phyloP scores from a whole-genome alignment of 2,888 invertebrate genomes.

The Rotaria sp. region DNA sequence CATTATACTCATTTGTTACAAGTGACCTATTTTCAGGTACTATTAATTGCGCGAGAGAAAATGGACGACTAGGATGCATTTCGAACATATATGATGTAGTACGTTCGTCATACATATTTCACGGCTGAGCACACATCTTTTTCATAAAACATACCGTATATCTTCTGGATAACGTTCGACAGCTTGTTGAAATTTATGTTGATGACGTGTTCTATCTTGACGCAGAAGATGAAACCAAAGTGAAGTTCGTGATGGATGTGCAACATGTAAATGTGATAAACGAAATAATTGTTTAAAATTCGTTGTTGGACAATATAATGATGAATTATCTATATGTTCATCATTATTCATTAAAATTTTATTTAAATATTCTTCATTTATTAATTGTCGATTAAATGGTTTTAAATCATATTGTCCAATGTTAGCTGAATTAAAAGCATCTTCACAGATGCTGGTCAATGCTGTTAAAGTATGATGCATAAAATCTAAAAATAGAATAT shows the following conservation, averaged over 20 bases:
- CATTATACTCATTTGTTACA: too few species aligned
- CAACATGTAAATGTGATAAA: not conserved
- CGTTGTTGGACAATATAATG: not conserved
- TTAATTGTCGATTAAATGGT: not conserved
- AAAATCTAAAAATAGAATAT: not conserved
- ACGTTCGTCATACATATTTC: too few species aligned
- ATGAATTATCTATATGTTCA: not conserved
- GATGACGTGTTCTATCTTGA: not conserved
- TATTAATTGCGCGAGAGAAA: too few species aligned
- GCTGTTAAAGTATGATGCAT: not conserved
- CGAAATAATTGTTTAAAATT: constrained; percentile 11
- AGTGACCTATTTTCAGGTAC: too few species aligned
- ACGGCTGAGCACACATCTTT: too few species aligned
- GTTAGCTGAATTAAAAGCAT: not conserved
- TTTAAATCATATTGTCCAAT: not conserved
- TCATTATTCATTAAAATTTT: not conserved
- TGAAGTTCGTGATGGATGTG: not conserved
- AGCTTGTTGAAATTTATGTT: not conserved
- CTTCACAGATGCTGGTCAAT: not conserved
- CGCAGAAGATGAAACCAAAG: constrained; percentile 20
- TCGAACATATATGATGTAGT: too few species aligned
- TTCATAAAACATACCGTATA: not conserved
- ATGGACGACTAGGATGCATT: too few species aligned
- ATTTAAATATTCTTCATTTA: not conserved
- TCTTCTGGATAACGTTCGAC: constrained; percentile 11